Evolutionary conservation across 2,113 vertebrate species (phyloP).

Genomic region (Seriola quinqueradiata): DNA sequence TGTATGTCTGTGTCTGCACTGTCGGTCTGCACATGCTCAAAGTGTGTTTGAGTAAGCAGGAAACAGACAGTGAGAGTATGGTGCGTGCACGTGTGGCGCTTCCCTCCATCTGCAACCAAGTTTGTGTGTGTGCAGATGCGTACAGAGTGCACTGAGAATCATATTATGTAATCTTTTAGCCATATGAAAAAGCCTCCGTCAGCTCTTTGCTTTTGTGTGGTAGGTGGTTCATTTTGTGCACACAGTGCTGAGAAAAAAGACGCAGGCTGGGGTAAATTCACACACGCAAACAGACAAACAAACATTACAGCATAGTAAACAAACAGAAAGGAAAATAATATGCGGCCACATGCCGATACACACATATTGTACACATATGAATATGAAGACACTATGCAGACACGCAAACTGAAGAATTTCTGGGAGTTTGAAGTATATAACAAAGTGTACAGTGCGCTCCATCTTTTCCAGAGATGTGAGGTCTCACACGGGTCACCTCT

Average conservation of each 20-base stretch:
- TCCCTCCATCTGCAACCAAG: constrained; percentile 64
- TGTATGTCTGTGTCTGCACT: constrained; percentile 39
- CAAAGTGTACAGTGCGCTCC: neutral
- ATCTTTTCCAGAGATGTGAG: constrained; percentile 53
- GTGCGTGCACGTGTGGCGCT: constrained; percentile 46
- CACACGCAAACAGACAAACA: neutral
- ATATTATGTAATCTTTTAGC: constrained; percentile 79
- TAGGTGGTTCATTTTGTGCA: constrained; percentile 64
- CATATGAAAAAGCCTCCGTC: constrained; percentile 72
- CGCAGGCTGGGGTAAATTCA: constrained; percentile 33
- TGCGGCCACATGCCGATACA: constrained; percentile 10
- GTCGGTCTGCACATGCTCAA: constrained; percentile 66
- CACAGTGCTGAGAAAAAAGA: constrained; percentile 42
- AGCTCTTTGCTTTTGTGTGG: constrained; percentile 78
- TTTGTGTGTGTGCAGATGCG: constrained; percentile 54
- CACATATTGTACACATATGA: neutral
- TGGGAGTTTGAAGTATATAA: constrained; percentile 27
- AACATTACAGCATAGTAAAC: constrained; percentile 38
- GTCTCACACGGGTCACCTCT: constrained; percentile 67
- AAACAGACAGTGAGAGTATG: constrained; percentile 71
- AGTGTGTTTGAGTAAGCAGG: constrained; percentile 67
- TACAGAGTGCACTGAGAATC: constrained; percentile 60
- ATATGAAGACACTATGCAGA: constrained; percentile 12
- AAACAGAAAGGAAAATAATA: constrained; percentile 37
- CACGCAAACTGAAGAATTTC: neutral